phyloP scores from a whole-genome alignment of 2,888 invertebrate genomes.

The Drosophila flavopinicola region DNA sequence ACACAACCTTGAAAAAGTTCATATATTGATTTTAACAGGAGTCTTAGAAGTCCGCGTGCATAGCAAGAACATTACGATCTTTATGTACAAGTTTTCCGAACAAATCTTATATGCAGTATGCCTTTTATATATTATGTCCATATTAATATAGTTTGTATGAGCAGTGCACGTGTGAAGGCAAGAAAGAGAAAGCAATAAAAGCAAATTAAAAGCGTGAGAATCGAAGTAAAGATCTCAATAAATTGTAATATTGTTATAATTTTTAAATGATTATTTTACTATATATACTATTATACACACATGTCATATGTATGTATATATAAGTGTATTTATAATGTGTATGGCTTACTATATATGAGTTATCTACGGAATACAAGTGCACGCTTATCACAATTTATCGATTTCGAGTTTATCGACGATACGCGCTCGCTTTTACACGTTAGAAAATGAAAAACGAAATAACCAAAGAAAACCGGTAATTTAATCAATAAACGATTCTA shows the following conservation, averaged over 20 bases:
- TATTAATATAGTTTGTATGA: constrained; percentile 6
- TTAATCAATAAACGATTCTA: constrained; percentile 28
- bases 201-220: no score
- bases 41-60: background rate
- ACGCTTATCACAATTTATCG: background rate
- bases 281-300: background rate
- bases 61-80: background rate
- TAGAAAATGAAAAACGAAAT: background rate
- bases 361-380: background rate
- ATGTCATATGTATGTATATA: constrained; percentile 17
- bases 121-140: background rate
- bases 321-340: constrained; percentile 27
- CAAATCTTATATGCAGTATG: background rate
- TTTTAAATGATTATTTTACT: background rate
- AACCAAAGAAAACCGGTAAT: constrained; percentile 20
- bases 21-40: constrained; percentile 1
- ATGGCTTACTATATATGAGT: constrained; percentile 15
- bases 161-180: no score
- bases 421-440: background rate
- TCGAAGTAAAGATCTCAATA: no score
- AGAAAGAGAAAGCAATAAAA: no score
- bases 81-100: background rate
- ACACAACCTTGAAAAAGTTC: background rate
- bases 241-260: background rate
- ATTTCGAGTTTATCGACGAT: constrained; percentile 4